Evolutionary conservation across 2,888 invertebrate species (phyloP), one percentile per base, ranked within the genome.

Genomic region (Pteria penguin): DNA sequence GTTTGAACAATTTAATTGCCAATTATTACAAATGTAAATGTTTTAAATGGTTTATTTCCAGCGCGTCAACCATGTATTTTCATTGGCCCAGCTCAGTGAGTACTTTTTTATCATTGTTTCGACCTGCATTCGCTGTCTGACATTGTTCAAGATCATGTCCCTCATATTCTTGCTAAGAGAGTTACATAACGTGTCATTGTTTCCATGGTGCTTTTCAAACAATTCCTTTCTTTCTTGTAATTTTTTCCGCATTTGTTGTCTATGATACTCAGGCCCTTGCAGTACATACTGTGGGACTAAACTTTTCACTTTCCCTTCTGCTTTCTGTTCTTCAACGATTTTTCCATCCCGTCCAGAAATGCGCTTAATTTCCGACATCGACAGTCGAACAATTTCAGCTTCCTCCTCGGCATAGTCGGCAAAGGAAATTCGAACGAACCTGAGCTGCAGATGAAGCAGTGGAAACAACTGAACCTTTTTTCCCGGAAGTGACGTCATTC

Each of bases 211-310:
- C 62, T 55, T 75, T 74, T 55, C 76, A 63, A 29, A 71, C 1
- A 62, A 27, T 1, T 70, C 62, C 27, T 78, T 78, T 18, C 84
- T 70, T 31, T 75, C 71, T 65, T 78, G 73, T 4, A 77, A 78
- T 29, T 82, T 80, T 32, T 81, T 77, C 66, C 81, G 82, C 71
- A 82, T 82, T 76, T 81, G 63, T 60, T 82, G 79, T 32, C 81
- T 78, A 67, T 82, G 81, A 52, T 83, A 82, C n/a, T 83, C 82
- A 5, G 83, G 83, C 45, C 83, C 84, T 29, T 79, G 74, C 66
- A 78, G 80, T 27, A 83, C 78, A 31, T 82, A 82, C 60, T 80
- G 77, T 8, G 83, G 71, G 61, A 85, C 68, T 0, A 82, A 82
- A 0, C 78, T 79, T 70, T 81, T 83, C 14, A 79, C 79, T 29